Conservation (phyloP, 2,888 invertebrate genomes). For the Ophioninae sp. region DNA sequence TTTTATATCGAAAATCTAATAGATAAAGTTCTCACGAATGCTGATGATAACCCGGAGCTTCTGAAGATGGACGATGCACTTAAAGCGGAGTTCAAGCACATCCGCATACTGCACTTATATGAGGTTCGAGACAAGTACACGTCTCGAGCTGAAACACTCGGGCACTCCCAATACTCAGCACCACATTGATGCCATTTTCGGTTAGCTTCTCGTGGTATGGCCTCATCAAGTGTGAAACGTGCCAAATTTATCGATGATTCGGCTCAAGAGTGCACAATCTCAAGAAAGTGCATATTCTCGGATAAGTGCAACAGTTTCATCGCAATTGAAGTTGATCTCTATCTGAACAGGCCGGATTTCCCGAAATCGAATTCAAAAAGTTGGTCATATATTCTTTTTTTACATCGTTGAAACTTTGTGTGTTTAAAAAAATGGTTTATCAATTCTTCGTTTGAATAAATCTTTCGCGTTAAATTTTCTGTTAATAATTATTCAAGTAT, state of each 20-base stretch:
- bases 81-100: constrained; percentile 1
- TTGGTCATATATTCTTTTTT: no score
- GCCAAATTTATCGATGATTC: constrained; percentile 36
- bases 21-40: background rate
- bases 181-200: constrained; percentile 64
- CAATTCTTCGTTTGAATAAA: no score
- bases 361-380: no score
- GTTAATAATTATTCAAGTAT: no score
- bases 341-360: background rate
- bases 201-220: constrained; percentile 59
- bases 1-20: background rate
- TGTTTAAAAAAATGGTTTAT: no score
- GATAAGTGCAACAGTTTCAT: background rate
- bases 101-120: constrained; percentile 31
- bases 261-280: background rate
- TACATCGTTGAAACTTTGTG: no score
- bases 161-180: constrained; percentile 38
- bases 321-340: constrained; percentile 10
- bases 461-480: no score
- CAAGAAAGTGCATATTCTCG: constrained; percentile 1
- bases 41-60: background rate
- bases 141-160: constrained; percentile 49
- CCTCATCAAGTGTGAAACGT: constrained; percentile 19
- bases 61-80: background rate
- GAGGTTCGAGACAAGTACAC: constrained; percentile 55